These are phyloP conservation scores for Garra rufa DNA, from an alignment of 2,113 vertebrate species.

Conservation along the genomic window DNA sequence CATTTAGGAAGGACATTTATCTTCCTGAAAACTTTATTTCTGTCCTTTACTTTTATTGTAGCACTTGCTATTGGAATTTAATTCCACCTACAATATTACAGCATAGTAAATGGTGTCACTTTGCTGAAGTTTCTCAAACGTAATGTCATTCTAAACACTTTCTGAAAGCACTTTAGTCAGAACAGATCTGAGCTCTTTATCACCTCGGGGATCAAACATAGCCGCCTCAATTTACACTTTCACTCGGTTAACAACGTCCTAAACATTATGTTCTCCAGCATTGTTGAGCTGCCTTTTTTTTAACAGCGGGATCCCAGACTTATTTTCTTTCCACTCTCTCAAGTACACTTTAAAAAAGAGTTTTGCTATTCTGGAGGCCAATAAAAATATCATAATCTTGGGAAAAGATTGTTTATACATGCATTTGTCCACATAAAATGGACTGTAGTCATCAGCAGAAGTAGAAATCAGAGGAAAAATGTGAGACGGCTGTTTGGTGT, in stretches of 20 bases:
- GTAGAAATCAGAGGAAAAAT: neutral
- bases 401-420: neutral
- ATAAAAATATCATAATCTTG: neutral
- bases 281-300: neutral
- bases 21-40: neutral
- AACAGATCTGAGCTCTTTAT: slow-evolving; percentile 42
- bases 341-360: slow-evolving; percentile 15
- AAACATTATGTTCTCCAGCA: slow-evolving; percentile 29
- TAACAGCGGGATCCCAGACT: slow-evolving; percentile 17
- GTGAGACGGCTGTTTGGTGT: neutral
- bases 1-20: neutral
- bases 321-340: neutral
- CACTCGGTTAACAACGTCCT: slow-evolving; percentile 18
- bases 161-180: slow-evolving; percentile 27
- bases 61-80: slow-evolving; percentile 2
- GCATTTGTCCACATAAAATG: neutral
- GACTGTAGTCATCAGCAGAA: neutral
- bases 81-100: slow-evolving; percentile 13
- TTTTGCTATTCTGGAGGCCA: neutral
- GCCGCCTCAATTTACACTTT: slow-evolving; percentile 7
- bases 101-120: slow-evolving; percentile 15
- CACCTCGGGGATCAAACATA: slow-evolving; percentile 43
- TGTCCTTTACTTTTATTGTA: neutral
- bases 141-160: slow-evolving; percentile 42
- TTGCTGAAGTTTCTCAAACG: slow-evolving; percentile 22